Evolutionary conservation across 2,888 invertebrate species (phyloP), one percentile per base, ranked within the genome.

Genomic region (Acanthosepion esculentum): DNA sequence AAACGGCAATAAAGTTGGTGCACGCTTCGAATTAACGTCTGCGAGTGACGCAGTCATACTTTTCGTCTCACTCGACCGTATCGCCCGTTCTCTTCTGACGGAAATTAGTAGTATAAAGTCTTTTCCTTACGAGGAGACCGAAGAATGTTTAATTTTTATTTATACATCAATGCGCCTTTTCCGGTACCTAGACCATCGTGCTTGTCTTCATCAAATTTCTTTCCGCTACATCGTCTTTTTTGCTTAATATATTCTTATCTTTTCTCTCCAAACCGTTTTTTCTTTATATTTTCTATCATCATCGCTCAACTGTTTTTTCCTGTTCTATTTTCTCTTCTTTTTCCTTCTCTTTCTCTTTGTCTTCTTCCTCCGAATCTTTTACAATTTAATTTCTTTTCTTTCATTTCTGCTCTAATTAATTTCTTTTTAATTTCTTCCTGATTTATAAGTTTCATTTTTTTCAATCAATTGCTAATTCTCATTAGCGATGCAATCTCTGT

Each of bases 331-430:
- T n/a, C 26, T 48, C 41, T 55, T 94, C 48, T 48, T 18, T 33
- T 91, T 48, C 33, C 18, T 78, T 41, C 26, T 94, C 26, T 94
- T 91, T 91, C 8, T 95, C 95, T 15, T 94, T 94, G 10, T 94
- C 95, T 48, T 95, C 92, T 29, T 91, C 94, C n/a, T 94, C 41
- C 2, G 50, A 94, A 29, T 94, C 94, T n/a, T 95, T 94, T 3
- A 33, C 94, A 50, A 18, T 92, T 26, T 48, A 59, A 4, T n/a
- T 55, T 48, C 26, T 92, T 50, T 20, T 59, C 5, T 23, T 59
- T 59, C 59, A 23, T 23, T 59, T 59, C 59, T 59, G 20, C 0
- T 20, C 18, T 18, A 15, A 55, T 18, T 55, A 18, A 18, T 23
- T 59, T 59, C 59, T 59, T 20, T 23, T 59, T 50, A 33, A 55